Evolutionary conservation across 2,113 vertebrate genomes (phyloP).

Genomic region (Misgurnus anguillicaudatus): DNA sequence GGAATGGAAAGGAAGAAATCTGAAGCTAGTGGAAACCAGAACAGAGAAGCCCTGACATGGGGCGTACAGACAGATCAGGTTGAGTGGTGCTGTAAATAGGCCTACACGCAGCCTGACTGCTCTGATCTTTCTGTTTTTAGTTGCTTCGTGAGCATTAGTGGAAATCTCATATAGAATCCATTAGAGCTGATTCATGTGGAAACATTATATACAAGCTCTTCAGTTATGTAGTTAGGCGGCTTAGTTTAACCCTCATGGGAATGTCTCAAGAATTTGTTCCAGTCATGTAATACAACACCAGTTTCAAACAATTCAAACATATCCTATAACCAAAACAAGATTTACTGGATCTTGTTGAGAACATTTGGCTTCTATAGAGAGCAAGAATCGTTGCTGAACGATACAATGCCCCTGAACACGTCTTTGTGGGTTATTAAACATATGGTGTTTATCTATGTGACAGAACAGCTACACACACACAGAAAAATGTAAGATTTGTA

Average conservation of each 20-base stretch:
- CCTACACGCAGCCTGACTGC: conserved; percentile 28
- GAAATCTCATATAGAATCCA: conserved; percentile 29
- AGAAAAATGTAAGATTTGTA: neutral
- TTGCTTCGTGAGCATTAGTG: neutral
- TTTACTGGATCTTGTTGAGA: neutral
- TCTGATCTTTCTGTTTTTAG: conserved; percentile 29
- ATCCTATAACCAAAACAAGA: neutral
- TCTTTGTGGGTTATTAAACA: neutral
- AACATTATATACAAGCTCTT: conserved; percentile 22
- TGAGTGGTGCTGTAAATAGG: conserved; percentile 32
- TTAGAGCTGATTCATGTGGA: conserved; percentile 27
- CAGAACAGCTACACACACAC: neutral
- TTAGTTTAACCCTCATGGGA: conserved; percentile 32
- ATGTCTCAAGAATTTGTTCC: neutral
- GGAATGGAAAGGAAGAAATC: conserved; percentile 19
- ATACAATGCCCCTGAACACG: no score
- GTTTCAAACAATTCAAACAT: conserved; percentile 6
- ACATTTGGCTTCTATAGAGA: neutral
- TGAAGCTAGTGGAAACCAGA: conserved; percentile 3
- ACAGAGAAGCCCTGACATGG: conserved; percentile 40
- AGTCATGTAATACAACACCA: conserved; percentile 26
- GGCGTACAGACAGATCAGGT: conserved; percentile 5
- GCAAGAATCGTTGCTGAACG: neutral
- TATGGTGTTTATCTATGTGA: no score
- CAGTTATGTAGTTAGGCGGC: conserved; percentile 23